Evolutionary conservation across 2,888 invertebrate genomes (phyloP), one percentile per base, ranked within the genome.

Genomic region (Ischnura elegans): DNA sequence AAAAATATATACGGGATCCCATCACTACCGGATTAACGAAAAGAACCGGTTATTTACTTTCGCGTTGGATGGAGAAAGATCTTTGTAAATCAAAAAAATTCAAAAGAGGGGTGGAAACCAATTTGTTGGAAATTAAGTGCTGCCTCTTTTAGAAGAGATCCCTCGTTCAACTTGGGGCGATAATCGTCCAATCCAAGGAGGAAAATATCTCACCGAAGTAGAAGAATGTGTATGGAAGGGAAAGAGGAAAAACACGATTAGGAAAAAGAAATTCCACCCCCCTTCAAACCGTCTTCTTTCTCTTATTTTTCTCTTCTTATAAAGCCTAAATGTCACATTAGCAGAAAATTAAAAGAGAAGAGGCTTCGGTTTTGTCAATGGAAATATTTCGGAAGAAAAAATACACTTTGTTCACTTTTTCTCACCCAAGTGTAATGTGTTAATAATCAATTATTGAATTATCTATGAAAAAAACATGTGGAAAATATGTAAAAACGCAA

Each of bases 51-150:
- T 76, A 76, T 76, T 76, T 76, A 76, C 76, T 76, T n/a, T 76
- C 29, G 8, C 76, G 76, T 36, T 36, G 13, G 36, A 36, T 19
- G 13, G 51, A 10, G 51, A 10, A 76, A 76, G 76, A 76, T 36
- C 36, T 29, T 76, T 76, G 36, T 76, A 76, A 36, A 76, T 76
- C n/a, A 16, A 61, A 76, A 76, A 76, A 36, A n/a, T 13, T 10
- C 76, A 76, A n/a, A 76, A 76, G 36, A 76, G 76, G 76, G n/a
- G n/a, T n/a, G n/a, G n/a, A n/a, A 76, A 76, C 76, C 76, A 76
- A 76, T 76, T 76, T 76, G 76, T 36, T 36, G 76, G 13, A 76
- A 76, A 76, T 76, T 76, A 76, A 76, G 76, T 76, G 76, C 76
- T 36, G 13, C 76, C 76, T 76, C 76, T 76, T 36, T 76, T 13